These are phyloP conservation scores for Rhinella marina DNA, from an alignment of 2,797 vertebrate species.

Conservation along the genomic window DNA sequence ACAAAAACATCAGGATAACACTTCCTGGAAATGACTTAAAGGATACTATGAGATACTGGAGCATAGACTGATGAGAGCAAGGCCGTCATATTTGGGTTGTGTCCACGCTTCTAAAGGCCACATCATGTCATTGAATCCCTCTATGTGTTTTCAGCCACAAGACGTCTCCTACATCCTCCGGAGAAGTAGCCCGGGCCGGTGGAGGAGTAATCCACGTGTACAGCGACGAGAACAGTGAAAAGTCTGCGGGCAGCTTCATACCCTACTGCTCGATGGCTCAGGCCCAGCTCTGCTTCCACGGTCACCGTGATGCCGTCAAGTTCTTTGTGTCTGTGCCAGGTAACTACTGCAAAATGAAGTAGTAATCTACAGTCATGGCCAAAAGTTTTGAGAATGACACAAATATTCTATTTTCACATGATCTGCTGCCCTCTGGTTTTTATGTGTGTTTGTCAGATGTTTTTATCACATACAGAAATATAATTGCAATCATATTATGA, in stretches of 20 bases:
- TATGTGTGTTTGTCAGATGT: too few relatives aligned
- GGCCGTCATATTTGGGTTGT: neutral
- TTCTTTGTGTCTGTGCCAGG: slow-evolving; percentile 97
- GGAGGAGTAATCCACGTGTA: slow-evolving; percentile 93
- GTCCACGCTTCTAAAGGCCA: neutral
- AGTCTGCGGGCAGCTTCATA: slow-evolving; percentile 92
- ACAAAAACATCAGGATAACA: neutral
- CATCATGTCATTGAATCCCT: neutral
- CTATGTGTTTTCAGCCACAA: slow-evolving; percentile 84
- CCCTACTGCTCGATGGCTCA: slow-evolving; percentile 99
- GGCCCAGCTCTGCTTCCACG: slow-evolving; percentile 97
- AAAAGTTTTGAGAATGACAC: too few relatives aligned
- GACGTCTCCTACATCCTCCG: slow-evolving; percentile 92
- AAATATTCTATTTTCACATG: too few relatives aligned
- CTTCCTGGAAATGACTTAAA: neutral
- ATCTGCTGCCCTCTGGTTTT: too few relatives aligned
- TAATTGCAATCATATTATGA: too few relatives aligned
- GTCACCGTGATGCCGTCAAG: slow-evolving; percentile 95
- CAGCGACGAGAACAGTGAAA: slow-evolving; percentile 89
- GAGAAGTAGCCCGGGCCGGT: slow-evolving; percentile 81
- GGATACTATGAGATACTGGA: too few relatives aligned
- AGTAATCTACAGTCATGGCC: too few relatives aligned
- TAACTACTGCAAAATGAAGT: slow-evolving; percentile 66
- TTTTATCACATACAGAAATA: too few relatives aligned
- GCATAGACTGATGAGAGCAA: neutral